phyloP scores from a whole-genome alignment of 2,113 vertebrate genomes.

The Scopus umbretta region DNA sequence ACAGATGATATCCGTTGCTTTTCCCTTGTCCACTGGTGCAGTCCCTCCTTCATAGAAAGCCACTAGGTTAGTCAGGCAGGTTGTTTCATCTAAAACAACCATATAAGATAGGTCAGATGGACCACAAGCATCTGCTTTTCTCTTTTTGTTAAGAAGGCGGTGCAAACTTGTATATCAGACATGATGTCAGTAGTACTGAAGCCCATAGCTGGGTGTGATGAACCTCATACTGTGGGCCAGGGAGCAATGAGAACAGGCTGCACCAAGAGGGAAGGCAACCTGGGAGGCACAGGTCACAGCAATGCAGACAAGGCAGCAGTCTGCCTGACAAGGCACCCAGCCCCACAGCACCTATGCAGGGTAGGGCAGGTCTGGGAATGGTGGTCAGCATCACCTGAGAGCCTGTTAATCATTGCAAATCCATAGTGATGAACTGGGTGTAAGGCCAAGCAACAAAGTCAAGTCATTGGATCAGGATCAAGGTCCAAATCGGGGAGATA shows the following conservation, averaged over 20 bases:
- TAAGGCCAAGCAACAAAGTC: background rate
- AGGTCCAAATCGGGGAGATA: background rate
- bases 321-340: background rate
- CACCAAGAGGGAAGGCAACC: background rate
- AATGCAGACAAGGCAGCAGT: background rate
- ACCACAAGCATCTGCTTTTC: background rate
- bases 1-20: no score
- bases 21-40: no score
- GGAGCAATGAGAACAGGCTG: background rate
- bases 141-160: background rate
- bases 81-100: background rate
- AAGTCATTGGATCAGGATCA: background rate
- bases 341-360: background rate
- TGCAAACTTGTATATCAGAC: background rate
- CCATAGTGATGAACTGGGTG: background rate
- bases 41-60: no score
- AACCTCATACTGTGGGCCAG: background rate
- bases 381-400: background rate
- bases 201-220: background rate
- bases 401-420: background rate
- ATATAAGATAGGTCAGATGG: background rate
- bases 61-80: no score
- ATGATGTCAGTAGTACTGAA: background rate
- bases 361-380: accelerated
- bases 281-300: background rate